Conservation (phyloP, 2,888 invertebrate species). For the Caenorhabditis sinica region DNA sequence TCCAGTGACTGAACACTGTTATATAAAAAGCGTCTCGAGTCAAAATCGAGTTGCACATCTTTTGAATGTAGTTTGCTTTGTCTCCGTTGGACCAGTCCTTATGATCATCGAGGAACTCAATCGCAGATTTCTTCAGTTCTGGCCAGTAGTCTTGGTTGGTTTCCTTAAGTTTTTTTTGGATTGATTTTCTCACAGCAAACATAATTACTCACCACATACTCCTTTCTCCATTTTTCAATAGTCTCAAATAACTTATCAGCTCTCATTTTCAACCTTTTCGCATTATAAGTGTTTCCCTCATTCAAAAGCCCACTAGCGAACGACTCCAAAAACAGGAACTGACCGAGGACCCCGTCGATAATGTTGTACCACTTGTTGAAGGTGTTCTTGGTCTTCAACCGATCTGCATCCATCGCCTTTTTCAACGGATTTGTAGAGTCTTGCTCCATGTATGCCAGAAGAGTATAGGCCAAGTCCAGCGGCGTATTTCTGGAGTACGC, state of each 20-base stretch:
- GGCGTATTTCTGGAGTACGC: not conserved
- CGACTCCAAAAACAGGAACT: not conserved
- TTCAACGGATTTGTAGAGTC: not conserved
- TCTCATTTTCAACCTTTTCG: not conserved
- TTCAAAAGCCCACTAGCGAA: not conserved
- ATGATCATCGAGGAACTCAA: no score
- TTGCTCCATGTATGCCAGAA: not conserved
- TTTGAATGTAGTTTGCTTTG: no score
- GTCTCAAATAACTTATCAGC: not conserved
- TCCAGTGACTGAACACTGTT: no score
- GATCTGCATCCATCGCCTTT: conserved; percentile 11
- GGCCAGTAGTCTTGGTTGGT: no score
- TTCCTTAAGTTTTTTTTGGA: no score
- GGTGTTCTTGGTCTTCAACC: not conserved
- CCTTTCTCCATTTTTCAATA: not conserved
- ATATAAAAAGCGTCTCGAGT: no score
- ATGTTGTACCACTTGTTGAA: conserved; percentile 19
- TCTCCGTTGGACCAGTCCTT: no score
- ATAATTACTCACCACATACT: no score
- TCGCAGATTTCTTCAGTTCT: no score
- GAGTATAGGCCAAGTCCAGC: not conserved
- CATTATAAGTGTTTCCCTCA: not conserved
- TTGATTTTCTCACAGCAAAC: no score
- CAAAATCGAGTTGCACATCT: no score
- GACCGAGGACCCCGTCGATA: not conserved